Conservation (phyloP, 2,113 vertebrate genomes). For the Urocynchramus pylzowi region DNA sequence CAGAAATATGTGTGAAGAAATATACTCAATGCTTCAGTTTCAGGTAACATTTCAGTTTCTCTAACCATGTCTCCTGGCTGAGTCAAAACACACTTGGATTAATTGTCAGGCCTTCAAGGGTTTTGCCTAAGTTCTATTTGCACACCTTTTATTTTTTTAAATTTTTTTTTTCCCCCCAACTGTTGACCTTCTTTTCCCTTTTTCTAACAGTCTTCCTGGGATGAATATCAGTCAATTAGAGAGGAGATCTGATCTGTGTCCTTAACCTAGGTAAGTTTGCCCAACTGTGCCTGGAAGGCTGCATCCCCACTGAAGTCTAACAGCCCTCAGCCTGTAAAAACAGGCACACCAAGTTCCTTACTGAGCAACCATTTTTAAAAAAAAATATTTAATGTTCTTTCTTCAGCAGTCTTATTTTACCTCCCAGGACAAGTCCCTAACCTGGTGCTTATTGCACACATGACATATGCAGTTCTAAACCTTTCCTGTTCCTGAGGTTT, state of each 20-base stretch:
- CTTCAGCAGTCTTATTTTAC: background rate
- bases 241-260: background rate
- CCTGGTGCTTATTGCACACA: background rate
- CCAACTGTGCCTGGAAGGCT: background rate
- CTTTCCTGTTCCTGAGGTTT: background rate
- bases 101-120: background rate
- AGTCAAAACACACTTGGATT: background rate
- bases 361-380: background rate
- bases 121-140: background rate
- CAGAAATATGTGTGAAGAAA: too few relatives aligned
- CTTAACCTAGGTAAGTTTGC: background rate
- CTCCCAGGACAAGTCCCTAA: background rate
- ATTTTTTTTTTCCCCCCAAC: fast-evolving
- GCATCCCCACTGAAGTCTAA: background rate
- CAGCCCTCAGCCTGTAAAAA: background rate
- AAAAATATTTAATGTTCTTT: background rate
- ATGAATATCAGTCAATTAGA: background rate
- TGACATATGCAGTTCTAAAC: background rate
- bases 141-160: fast-evolving
- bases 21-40: background rate
- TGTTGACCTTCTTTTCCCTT: background rate
- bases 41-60: background rate
- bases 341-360: background rate
- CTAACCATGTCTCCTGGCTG: background rate
- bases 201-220: background rate